A percentile compares a stretch with the other conserved stretches of the same genome.
These are phyloP conservation scores for Magallana angulata DNA, from an alignment of 1,140 invertebrate genomes.

Conservation along the genomic window DNA sequence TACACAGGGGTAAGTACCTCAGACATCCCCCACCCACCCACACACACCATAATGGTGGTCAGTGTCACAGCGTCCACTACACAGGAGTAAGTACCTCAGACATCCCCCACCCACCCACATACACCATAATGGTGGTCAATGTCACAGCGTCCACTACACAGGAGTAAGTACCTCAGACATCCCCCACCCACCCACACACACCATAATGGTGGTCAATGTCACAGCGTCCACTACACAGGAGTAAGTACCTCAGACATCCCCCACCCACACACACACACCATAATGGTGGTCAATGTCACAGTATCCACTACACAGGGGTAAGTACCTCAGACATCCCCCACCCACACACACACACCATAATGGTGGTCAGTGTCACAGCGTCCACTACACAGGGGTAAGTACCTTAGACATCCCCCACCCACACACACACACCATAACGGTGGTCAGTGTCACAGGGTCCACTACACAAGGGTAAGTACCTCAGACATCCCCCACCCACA, in stretches of 20 bases:
- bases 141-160: conserved; percentile 99
- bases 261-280: conserved; percentile 82
- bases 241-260: conserved; percentile 80
- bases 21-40: not conserved
- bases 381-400: conserved; percentile 98
- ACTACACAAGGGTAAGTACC: conserved; percentile 95
- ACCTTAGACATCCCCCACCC: conserved; percentile 1
- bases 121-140: conserved; percentile 99
- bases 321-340: conserved; percentile 49
- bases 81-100: conserved; percentile 87
- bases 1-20: conserved; percentile 92
- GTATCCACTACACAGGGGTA: conserved; percentile 99
- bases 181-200: conserved; percentile 76
- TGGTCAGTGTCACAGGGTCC: conserved; percentile 98
- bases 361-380: conserved; percentile 99
- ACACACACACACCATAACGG: conserved; percentile 95
- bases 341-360: conserved; percentile 87
- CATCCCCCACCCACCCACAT: not conserved
- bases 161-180: conserved; percentile 84
- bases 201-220: conserved; percentile 99
- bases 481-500: conserved; percentile 1
- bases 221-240: conserved; percentile 99
- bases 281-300: conserved; percentile 99
- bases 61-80: conserved; percentile 99
- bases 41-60: conserved; percentile 97